Base-by-base conservation (phyloP, 2,888 invertebrate species). In the Elegia similella region DNA sequence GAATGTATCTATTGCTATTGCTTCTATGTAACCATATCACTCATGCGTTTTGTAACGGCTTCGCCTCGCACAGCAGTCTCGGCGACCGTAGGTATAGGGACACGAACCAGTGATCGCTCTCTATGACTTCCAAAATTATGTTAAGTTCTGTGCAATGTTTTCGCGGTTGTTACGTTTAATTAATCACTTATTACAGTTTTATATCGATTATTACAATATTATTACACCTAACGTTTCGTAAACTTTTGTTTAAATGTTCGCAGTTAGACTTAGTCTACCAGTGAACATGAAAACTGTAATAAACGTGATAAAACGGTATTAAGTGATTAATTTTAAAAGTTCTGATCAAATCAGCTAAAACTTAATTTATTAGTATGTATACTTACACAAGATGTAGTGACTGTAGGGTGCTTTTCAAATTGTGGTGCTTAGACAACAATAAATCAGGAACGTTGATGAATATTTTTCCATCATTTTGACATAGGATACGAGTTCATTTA, bases 11-110 rank as follows among this genome's bases (percentile, higher is more conserved):
- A 59, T 66, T 70, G 73, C 76, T 78, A 70, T 71, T 70, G 76
- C 78, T 79, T 77, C 68, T 70, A 72, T 62, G 56, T 70, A 69
- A 72, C 65, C 74, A 75, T 75, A 73, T 75, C 73, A 73, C 70
- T 69, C 61, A 67, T 34, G 34, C 68, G 67, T 72, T 62, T 56
- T 29, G 42, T 56, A 15, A 42, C 8, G 48, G 48, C 56, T 48
- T 48, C 15, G 42, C 23, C 29, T 8, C 29, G 16, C 34, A 15
- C 16, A 29, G 46, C 32, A 38, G 13, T 15, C 16, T 30, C 42
- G 15, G 30, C 44, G 16, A 3, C 42, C 52, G 17, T 17, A 12
- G 0, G 12, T 50, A 32, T 29, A 29, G 54, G 10, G 47, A 46
- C 23, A 23, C 8, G 13, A 38, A 48, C 55, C 34, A 55, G 38